phyloP scores from a whole-genome alignment of 1,140 invertebrate genomes.

The Oscheius sp. region DNA sequence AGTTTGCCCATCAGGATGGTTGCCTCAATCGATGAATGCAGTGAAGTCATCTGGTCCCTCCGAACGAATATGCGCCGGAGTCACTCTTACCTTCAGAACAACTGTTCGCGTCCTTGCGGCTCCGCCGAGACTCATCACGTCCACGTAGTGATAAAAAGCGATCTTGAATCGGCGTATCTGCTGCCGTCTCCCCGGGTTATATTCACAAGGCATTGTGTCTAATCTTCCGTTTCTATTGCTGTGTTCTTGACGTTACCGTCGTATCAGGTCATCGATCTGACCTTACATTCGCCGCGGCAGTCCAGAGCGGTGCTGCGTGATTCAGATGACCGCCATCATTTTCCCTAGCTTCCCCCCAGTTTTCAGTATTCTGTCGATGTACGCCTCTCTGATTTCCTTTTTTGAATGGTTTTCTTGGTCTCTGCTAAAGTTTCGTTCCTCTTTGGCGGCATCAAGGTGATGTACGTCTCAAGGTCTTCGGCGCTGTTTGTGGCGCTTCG shows the following conservation, averaged over 20 bases:
- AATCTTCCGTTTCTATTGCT: neutral
- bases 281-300: constrained; percentile 3
- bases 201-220: no score
- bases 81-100: neutral
- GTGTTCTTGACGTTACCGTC: no score
- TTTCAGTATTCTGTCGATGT: no score
- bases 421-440: no score
- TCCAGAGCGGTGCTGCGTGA: neutral
- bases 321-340: constrained; percentile 10
- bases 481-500: neutral
- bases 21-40: neutral
- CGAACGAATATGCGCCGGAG: constrained; percentile 12
- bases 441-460: no score
- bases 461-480: constrained; percentile 1
- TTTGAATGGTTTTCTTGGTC: no score
- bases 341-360: neutral
- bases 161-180: no score
- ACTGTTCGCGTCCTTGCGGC: constrained; percentile 3
- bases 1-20: neutral
- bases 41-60: constrained; percentile 13
- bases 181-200: no score
- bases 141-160: no score
- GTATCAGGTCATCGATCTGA: constrained; percentile 7
- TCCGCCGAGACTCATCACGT: neutral
- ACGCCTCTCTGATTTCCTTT: no score